Percentiles rank a stretch among this genome's conserved stretches.
phyloP scores from a whole-genome alignment of 2,888 invertebrate species.

The Rhimphoctona megacephalus region DNA sequence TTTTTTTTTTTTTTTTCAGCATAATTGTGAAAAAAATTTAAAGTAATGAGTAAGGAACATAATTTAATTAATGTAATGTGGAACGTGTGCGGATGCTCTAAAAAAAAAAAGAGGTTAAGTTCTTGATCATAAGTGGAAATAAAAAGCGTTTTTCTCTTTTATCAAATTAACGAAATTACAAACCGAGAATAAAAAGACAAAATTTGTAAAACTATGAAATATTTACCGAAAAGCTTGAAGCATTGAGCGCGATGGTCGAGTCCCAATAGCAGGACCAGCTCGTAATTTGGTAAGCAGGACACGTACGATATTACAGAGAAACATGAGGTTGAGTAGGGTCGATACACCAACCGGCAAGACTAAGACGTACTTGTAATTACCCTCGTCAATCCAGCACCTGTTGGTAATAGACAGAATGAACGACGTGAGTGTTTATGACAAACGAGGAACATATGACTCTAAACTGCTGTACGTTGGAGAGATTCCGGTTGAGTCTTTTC shows the following conservation, averaged over 20 bases:
- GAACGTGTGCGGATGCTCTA: background rate
- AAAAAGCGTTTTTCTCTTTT: too few relatives aligned
- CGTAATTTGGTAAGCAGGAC: conserved; percentile 93
- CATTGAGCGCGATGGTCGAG: conserved; percentile 89
- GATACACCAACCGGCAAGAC: conserved; percentile 92
- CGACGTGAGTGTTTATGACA: conserved; percentile 23
- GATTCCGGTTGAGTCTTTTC: background rate
- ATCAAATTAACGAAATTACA: background rate
- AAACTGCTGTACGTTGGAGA: background rate
- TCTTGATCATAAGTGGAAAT: too few relatives aligned
- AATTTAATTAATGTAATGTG: background rate
- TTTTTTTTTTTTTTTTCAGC: conserved; percentile 34
- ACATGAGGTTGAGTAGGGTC: conserved; percentile 92
- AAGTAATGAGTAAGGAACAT: background rate
- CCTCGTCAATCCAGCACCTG: conserved; percentile 92
- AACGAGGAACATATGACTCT: background rate
- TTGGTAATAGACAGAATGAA: conserved; percentile 35
- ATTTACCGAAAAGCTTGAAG: conserved; percentile 90
- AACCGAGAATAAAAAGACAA: background rate
- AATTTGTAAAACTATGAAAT: background rate
- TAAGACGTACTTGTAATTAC: conserved; percentile 90
- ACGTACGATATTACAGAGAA: conserved; percentile 95
- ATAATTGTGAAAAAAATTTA: background rate
- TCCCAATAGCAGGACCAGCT: conserved; percentile 89
- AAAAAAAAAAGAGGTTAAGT: background rate